These are phyloP conservation scores for Exephanes ischioxanthus DNA, from an alignment of 2,888 invertebrate genomes.

Conservation along the genomic window DNA sequence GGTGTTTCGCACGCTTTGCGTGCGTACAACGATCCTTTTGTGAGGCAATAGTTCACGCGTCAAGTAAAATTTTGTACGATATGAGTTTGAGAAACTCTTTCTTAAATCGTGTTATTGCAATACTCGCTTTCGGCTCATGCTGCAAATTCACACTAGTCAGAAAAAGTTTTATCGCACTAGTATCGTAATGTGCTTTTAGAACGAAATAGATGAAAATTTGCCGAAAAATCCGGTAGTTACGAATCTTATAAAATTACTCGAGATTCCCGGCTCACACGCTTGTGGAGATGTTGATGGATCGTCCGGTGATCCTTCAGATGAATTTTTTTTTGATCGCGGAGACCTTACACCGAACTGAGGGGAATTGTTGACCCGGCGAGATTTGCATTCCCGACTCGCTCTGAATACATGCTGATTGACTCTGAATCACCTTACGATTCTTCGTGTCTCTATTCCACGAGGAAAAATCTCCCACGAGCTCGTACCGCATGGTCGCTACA, in stretches of 20 bases:
- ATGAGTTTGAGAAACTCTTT: too few species aligned
- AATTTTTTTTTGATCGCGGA: slow-evolving; percentile 40
- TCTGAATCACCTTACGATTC: slow-evolving; percentile 69
- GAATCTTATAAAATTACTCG: slow-evolving; percentile 27
- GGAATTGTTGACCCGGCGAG: slow-evolving; percentile 46
- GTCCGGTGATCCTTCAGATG: slow-evolving; percentile 71
- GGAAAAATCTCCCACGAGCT: slow-evolving; percentile 63
- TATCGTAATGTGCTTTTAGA: too few species aligned
- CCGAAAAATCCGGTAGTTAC: neutral
- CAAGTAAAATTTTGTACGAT: too few species aligned
- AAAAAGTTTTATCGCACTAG: too few species aligned
- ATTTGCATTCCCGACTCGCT: slow-evolving; percentile 78
- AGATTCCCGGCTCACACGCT: slow-evolving; percentile 44
- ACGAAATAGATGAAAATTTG: too few species aligned
- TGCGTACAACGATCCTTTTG: too few species aligned
- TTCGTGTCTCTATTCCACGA: neutral
- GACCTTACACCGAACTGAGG: neutral
- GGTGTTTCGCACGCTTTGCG: too few species aligned
- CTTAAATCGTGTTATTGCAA: too few species aligned
- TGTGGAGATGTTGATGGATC: slow-evolving; percentile 76
- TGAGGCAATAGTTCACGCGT: too few species aligned
- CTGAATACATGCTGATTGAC: slow-evolving; percentile 80
- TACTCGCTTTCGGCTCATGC: too few species aligned
- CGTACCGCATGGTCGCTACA: slow-evolving; percentile 25
- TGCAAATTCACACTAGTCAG: too few species aligned